Evolutionary conservation across 2,113 vertebrate species (phyloP).

Genomic region (Hucho hucho): DNA sequence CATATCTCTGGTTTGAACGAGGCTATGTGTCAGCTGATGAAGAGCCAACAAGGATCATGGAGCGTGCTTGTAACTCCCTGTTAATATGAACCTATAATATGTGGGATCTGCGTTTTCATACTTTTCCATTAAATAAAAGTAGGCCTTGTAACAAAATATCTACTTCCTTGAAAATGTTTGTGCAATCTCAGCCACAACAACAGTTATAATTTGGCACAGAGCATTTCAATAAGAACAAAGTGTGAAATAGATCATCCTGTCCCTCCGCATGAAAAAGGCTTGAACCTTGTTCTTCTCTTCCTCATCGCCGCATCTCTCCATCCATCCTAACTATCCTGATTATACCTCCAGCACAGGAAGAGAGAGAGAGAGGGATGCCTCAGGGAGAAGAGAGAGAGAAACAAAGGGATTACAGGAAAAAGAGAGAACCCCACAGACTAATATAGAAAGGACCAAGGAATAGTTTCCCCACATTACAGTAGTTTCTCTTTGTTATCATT

Average conservation of each 20-base stretch:
- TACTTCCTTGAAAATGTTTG: constrained; percentile 58
- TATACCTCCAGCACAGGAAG: constrained; percentile 50
- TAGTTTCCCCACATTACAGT: constrained; percentile 59
- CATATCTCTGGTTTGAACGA: constrained; percentile 30
- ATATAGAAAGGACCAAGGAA: constrained; percentile 66
- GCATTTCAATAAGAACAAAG: constrained; percentile 56
- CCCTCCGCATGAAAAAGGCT: constrained; percentile 12
- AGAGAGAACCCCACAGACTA: constrained; percentile 67
- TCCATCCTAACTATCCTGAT: constrained; percentile 17
- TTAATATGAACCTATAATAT: constrained; percentile 13
- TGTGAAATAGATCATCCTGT: constrained; percentile 52
- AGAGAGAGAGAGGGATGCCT: constrained; percentile 53
- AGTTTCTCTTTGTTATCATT: constrained; percentile 67
- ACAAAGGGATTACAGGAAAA: constrained; percentile 4
- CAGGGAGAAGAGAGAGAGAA: constrained; percentile 51
- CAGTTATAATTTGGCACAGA: constrained; percentile 69
- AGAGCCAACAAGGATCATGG: constrained; percentile 1
- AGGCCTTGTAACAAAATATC: constrained; percentile 43
- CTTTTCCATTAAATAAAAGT: constrained; percentile 22
- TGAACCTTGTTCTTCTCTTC: constrained; percentile 15
- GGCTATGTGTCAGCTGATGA: constrained; percentile 37
- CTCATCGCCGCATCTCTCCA: constrained; percentile 8
- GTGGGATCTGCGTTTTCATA: background rate
- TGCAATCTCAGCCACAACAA: constrained; percentile 59
- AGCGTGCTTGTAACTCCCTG: background rate